Base-by-base conservation (phyloP, 2,888 invertebrate genomes). In the Dryobota labecula region DNA sequence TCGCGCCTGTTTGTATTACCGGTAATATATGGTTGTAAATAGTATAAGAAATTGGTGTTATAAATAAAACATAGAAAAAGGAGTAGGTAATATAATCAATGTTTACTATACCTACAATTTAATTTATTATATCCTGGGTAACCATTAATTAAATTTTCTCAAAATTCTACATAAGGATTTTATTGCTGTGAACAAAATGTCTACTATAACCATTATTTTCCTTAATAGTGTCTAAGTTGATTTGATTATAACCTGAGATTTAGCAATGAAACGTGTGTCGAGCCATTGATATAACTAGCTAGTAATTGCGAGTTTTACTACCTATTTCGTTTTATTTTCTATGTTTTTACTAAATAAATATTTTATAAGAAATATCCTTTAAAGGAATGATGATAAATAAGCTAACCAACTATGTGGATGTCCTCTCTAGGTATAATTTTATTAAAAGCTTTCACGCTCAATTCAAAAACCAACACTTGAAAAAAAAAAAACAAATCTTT, bases 131-230 rank as follows among this genome's bases (percentile, higher is more conserved):
- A 15, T 60, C 15, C 18, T 43, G 24, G 20, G 18, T n/a, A 58
- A 53, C 20, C n/a, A 13, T 38, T 54, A 13, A 27, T 60, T 33
- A 24, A 4, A 36, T 70, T 70, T 70, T 57, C 6, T 24, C 24
- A 24, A 62, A 53, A 65, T 56, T 49, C 51, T 58, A 5, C 5
- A 5, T 36, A 30, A 13, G 18, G 30, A 30, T 38, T 63, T 45
- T 24, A 65, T 27, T 41, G 41, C 24, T 20, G 13, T 20, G 13
- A 24, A 27, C 8, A 53, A 51, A 57, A 43, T 18, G 18, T 53
- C 2, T n/a, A 47, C 24, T 24, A 20, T n/a, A 13, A 18, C 7
- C 20, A 18, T 38, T 45, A 36, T 67, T 6, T 8, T 38, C 20
- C 30, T 30, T 56, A 56, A 11, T n/a, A 38, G 41, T 13, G n/a